Evolutionary conservation across 2,797 vertebrate genomes (phyloP).

Genomic region (Scyliorhinus canicula): DNA sequence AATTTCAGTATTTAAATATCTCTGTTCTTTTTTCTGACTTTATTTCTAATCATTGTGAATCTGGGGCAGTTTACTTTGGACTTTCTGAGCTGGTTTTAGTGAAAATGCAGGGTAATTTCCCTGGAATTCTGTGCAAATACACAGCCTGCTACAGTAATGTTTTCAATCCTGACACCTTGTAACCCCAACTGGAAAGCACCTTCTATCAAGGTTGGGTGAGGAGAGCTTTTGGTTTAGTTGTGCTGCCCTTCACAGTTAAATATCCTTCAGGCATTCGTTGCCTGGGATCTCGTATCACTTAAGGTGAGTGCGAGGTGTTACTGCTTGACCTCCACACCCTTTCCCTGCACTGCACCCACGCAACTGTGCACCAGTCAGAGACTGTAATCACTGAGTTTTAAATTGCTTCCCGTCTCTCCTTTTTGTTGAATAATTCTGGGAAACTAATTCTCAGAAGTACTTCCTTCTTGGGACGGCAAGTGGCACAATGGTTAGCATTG

Average conservation of each 20-base stretch:
- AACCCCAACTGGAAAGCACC: not conserved
- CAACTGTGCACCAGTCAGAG: not conserved
- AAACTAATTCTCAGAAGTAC: not conserved
- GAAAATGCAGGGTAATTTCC: not conserved
- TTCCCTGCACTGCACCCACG: not conserved
- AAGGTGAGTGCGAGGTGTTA: not conserved
- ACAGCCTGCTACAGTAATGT: not conserved
- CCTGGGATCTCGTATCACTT: not conserved
- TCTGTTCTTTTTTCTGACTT: not conserved
- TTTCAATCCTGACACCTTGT: not conserved
- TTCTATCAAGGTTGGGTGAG: not conserved
- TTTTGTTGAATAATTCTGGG: not conserved
- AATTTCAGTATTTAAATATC: not conserved
- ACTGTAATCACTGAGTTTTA: not conserved
- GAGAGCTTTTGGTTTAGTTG: not conserved
- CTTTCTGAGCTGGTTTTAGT: not conserved
- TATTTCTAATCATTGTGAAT: not conserved
- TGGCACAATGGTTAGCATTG: no score
- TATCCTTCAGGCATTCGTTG: not conserved
- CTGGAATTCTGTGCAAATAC: not conserved
- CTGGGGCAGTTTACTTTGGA: not conserved
- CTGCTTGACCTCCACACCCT: not conserved
- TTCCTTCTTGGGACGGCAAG: not conserved
- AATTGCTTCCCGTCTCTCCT: not conserved
- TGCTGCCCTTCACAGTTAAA: no score